Conservation (phyloP, 1,140 invertebrate genomes). For the Diuraphis noxia region DNA sequence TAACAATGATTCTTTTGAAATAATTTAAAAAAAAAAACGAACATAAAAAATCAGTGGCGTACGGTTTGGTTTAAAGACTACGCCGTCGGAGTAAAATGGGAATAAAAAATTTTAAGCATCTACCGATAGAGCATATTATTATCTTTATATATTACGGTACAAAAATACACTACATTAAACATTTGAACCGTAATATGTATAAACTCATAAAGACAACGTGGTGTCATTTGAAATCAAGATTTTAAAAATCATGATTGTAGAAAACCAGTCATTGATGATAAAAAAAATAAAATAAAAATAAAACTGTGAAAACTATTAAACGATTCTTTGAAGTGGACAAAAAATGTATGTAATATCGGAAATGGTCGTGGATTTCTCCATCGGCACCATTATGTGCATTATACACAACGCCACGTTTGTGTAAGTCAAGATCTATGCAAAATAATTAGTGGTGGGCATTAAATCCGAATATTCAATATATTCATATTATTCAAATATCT, state of each 20-base stretch:
- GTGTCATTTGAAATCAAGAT: neutral
- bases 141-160: neutral
- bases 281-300: neutral
- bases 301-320: neutral
- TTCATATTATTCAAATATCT: too few species aligned
- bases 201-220: neutral
- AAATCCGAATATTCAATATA: too few species aligned
- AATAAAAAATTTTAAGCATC: slow-evolving; percentile 3
- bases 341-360: neutral
- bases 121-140: neutral
- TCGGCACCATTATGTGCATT: neutral
- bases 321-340: neutral
- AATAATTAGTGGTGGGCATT: too few species aligned
- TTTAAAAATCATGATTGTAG: neutral
- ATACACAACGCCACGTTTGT: too few species aligned
- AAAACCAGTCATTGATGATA: neutral
- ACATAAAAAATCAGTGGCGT: neutral
- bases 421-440: too few species aligned
- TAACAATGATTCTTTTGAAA: neutral
- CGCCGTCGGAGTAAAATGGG: neutral
- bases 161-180: neutral
- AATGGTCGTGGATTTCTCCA: neutral
- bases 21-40: neutral
- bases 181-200: neutral
- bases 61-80: neutral